Percentiles rank a stretch among this genome's conserved stretches.
phyloP scores from a whole-genome alignment of 2,797 vertebrate species.

The Aeoliscus strigatus region DNA sequence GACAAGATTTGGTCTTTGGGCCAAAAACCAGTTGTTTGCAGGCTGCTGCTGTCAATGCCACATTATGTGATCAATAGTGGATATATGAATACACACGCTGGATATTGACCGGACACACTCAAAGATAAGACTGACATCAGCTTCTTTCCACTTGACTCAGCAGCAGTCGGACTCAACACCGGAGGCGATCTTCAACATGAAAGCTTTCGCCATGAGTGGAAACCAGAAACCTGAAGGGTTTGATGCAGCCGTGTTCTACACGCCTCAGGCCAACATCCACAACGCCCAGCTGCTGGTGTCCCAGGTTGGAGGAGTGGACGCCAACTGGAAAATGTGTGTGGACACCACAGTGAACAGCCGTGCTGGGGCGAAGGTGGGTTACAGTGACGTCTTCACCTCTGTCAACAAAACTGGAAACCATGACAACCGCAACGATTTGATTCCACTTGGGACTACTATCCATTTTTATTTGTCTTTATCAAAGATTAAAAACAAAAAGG shows the following conservation, averaged over 20 bases:
- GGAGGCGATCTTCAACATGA: conserved; percentile 52
- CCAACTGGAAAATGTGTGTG: conserved; percentile 77
- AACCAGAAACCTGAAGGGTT: conserved; percentile 64
- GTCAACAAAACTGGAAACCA: too few species aligned
- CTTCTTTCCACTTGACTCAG: conserved; percentile 10
- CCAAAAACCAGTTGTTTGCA: too few species aligned
- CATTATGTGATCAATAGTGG: too few species aligned
- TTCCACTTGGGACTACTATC: too few species aligned
- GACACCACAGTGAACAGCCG: conserved; percentile 36
- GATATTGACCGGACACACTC: too few species aligned
- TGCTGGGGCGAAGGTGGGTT: conserved; percentile 33
- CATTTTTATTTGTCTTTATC: too few species aligned
- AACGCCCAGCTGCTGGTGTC: conserved; percentile 66
- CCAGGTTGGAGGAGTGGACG: conserved; percentile 59
- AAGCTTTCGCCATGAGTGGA: conserved; percentile 53
- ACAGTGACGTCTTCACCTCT: too few species aligned
- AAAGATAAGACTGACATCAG: not conserved
- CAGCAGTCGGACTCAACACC: conserved; percentile 43
- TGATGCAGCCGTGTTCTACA: conserved; percentile 60
- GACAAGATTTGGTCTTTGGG: too few species aligned
- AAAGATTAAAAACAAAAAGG: too few species aligned
- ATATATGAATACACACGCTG: too few species aligned
- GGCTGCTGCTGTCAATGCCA: too few species aligned
- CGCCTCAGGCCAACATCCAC: conserved; percentile 22
- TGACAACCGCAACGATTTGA: too few species aligned